Percentiles rank a stretch among this genome's conserved stretches.
These are phyloP conservation scores for Drosophila robusta DNA, from an alignment of 2,888 invertebrate genomes.

Conservation along the genomic window DNA sequence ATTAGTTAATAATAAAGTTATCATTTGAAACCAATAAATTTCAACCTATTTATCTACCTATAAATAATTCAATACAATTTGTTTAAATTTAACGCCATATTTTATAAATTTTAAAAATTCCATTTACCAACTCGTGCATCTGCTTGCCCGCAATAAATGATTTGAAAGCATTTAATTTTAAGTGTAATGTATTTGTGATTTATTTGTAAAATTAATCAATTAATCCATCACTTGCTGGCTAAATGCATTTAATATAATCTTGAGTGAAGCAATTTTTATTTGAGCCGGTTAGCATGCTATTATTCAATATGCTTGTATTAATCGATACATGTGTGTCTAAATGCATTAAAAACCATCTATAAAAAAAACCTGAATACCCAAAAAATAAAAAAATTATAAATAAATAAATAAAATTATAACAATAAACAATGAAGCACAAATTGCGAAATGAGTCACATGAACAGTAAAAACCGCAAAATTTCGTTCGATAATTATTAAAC, in stretches of 20 bases:
- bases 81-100: too few species aligned
- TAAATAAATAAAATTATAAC: slow-evolving; percentile 19
- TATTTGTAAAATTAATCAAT: slow-evolving; percentile 7
- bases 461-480: slow-evolving; percentile 41
- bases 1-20: background rate
- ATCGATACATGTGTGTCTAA: background rate
- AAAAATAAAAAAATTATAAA: slow-evolving; percentile 19
- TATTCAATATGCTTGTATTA: background rate
- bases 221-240: slow-evolving; percentile 4
- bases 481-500: slow-evolving; percentile 23
- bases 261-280: background rate
- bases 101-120: too few species aligned
- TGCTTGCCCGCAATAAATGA: background rate
- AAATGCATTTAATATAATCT: background rate
- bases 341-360: background rate
- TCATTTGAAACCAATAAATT: too few species aligned
- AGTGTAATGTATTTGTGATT: background rate
- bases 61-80: too few species aligned
- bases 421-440: slow-evolving; percentile 38
- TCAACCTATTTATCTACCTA: too few species aligned
- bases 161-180: background rate
- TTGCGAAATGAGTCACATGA: slow-evolving; percentile 42
- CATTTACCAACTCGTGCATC: background rate
- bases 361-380: slow-evolving; percentile 8
- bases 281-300: slow-evolving; percentile 2